phyloP scores from a whole-genome alignment of 2,888 invertebrate genomes.

The Athrips mouffetella region DNA sequence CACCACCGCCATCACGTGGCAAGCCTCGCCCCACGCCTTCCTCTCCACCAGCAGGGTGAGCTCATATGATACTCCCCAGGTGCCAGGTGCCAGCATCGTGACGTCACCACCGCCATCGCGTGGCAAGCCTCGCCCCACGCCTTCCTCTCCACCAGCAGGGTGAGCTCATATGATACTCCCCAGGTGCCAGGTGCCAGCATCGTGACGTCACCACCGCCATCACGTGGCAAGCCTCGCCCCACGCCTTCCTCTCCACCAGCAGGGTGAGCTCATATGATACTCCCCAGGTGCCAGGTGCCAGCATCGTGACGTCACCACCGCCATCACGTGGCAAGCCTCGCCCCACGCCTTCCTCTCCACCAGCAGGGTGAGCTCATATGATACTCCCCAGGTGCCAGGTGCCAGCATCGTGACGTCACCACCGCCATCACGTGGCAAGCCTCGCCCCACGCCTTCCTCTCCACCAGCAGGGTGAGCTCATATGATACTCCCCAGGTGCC shows the following conservation, averaged over 20 bases:
- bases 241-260: slow-evolving; percentile 92
- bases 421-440: slow-evolving; percentile 96
- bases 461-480: too few species aligned
- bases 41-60: too few species aligned
- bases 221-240: slow-evolving; percentile 92
- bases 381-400: too few species aligned
- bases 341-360: slow-evolving; percentile 90
- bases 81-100: slow-evolving; percentile 95
- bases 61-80: too few species aligned
- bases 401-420: slow-evolving; percentile 96
- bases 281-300: slow-evolving; percentile 94
- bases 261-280: too few species aligned
- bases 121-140: slow-evolving; percentile 93
- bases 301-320: slow-evolving; percentile 97
- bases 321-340: slow-evolving; percentile 93
- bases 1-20: slow-evolving; percentile 95
- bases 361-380: too few species aligned
- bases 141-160: too few species aligned
- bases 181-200: too few species aligned
- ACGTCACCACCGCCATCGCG: slow-evolving; percentile 95
- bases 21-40: slow-evolving; percentile 90
- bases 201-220: slow-evolving; percentile 97
- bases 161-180: too few species aligned
- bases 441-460: slow-evolving; percentile 90
- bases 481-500: too few species aligned